Conservation (phyloP, 1,140 invertebrate species). For the Microplitis mediator region DNA sequence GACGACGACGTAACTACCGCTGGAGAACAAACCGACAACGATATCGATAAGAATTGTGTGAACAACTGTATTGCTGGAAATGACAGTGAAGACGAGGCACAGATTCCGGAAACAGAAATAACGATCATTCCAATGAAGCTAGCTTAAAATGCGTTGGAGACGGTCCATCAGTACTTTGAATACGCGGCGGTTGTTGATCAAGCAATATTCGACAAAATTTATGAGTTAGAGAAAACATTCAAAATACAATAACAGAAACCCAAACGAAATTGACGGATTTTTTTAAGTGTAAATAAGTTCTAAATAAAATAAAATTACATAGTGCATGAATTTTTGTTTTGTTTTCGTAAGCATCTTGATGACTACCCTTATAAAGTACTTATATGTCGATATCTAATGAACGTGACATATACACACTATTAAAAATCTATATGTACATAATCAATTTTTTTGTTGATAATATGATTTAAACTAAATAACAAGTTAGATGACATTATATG, state of each 20-base stretch:
- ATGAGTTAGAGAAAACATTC: constrained; percentile 23
- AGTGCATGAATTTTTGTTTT: no score
- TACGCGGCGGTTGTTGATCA: constrained; percentile 18
- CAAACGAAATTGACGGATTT: constrained; percentile 24
- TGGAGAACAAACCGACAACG: constrained; percentile 27
- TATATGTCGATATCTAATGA: background rate
- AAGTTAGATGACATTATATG: no score
- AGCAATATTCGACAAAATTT: constrained; percentile 29
- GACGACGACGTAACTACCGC: constrained; percentile 26
- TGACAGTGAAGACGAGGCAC: constrained; percentile 25
- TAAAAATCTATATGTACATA: no score
- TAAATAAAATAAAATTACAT: background rate
- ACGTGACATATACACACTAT: no score
- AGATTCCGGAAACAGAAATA: constrained; percentile 19
- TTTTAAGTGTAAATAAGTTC: constrained; percentile 4
- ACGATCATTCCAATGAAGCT: constrained; percentile 28
- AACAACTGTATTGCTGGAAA: constrained; percentile 10
- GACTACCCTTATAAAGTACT: constrained; percentile 11
- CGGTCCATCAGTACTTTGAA: constrained; percentile 26
- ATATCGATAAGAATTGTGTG: constrained; percentile 25
- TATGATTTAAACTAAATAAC: no score
- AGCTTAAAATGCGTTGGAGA: constrained; percentile 28
- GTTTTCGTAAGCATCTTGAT: constrained; percentile 18
- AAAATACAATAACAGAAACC: constrained; percentile 23
- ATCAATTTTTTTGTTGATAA: no score